These are phyloP conservation scores for Eupithecia abbreviata DNA, from an alignment of 2,888 invertebrate genomes.

Conservation along the genomic window DNA sequence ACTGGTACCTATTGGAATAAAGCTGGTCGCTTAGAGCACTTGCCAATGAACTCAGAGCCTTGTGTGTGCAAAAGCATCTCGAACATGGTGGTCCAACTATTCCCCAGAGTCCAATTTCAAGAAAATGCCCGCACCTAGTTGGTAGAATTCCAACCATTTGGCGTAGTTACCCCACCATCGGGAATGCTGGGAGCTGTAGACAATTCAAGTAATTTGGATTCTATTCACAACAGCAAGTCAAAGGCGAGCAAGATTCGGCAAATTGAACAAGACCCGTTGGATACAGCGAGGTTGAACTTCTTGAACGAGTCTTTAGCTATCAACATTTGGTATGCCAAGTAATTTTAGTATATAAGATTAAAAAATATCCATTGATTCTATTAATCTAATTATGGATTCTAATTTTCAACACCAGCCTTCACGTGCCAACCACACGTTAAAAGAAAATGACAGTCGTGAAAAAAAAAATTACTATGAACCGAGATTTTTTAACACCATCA, in stretches of 20 bases:
- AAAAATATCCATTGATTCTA: neutral
- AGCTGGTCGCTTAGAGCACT: neutral
- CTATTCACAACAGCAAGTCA: slow-evolving; percentile 73
- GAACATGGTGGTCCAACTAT: neutral
- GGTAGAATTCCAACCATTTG: slow-evolving; percentile 12
- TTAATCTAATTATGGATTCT: neutral
- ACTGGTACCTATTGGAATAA: too few species aligned
- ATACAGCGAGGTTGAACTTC: neutral
- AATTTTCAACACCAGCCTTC: neutral
- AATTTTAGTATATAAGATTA: neutral
- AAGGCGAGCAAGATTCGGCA: slow-evolving; percentile 65
- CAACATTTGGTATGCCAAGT: neutral
- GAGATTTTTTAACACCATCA: neutral
- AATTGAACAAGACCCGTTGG: slow-evolving; percentile 59
- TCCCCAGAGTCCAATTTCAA: slow-evolving; percentile 4
- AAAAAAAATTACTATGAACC: neutral
- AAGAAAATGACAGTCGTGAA: too few species aligned
- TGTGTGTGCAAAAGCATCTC: neutral
- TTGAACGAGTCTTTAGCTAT: neutral
- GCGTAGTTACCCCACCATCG: slow-evolving; percentile 30
- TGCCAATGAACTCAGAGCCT: neutral
- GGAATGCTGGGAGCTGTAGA: slow-evolving; percentile 60
- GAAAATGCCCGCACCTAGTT: neutral
- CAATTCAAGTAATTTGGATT: slow-evolving; percentile 79
- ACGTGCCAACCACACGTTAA: neutral